Base-by-base conservation (phyloP, 2,797 vertebrate genomes). In the Propithecus perrieri region DNA sequence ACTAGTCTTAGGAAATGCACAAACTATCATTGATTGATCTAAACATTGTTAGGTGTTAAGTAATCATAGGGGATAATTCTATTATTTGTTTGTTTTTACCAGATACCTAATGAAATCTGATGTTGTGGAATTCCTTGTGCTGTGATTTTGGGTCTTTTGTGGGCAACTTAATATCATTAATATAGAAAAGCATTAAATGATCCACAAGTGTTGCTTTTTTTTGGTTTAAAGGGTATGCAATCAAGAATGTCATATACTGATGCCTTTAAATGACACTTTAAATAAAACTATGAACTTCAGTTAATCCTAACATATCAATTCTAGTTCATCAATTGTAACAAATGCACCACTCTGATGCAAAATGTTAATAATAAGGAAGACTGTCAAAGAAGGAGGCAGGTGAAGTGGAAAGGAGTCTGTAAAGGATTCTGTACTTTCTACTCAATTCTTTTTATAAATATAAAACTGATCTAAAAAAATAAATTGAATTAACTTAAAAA, bases 181-280 rank as follows among this genome's bases (percentile, higher is more conserved):
- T 46, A 38, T 38, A 92, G 4, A 85, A 87, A 55, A 90, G 5
- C 2, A 91, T 46, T 5, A 24, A 85, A 2, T 72, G 13, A 43
- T 22, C 1, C 5, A 53, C 86, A 41, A 41, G 2, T 67, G 5
- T 89, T 93, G 79, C 3, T 46, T 46, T 78, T 92, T 79, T 41
- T 35, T 95, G 35, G 22, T 33, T 86, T 71, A 80, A 0, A 69
- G 11, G 2, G 3, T 61, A 48, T 18, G 5, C 1, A 41, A 28
- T 53, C 2, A 0, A 75, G 10, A 86, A 76, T 12, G 8, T 83
- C 28, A 74, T 38, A 92, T 89, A 28, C 48, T 11, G 0, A 43
- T 79, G 18, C 7, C 12, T 92, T 91, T 89, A 46, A 93, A 87
- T 75, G 71, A 78, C 12, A 78, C 7, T 43, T 81, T 71, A 26